phyloP scores from a whole-genome alignment of 2,797 vertebrate genomes.

The Hylomyscus alleni region DNA sequence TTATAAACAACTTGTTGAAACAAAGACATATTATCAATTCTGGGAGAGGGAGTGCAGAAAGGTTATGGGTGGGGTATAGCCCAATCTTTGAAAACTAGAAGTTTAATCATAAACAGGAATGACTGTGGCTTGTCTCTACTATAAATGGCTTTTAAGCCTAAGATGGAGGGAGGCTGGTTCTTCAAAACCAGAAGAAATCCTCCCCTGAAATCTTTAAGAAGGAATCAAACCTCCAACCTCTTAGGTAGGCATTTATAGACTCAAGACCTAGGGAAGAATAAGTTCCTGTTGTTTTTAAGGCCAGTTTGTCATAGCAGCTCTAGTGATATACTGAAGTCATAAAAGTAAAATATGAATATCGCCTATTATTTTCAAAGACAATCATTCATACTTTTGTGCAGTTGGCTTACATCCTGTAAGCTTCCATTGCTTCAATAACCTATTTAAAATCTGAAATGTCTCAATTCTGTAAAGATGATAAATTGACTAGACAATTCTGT shows the following conservation, averaged over 20 bases:
- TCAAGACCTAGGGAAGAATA: background rate
- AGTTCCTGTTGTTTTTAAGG: background rate
- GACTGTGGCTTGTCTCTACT: background rate
- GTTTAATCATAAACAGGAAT: background rate
- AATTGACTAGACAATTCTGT: background rate
- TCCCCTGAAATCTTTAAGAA: background rate
- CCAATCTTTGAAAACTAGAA: background rate
- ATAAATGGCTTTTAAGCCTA: background rate
- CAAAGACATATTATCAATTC: background rate
- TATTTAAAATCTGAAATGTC: conserved; percentile 50
- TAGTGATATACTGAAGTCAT: background rate
- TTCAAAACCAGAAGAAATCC: background rate
- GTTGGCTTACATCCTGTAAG: background rate
- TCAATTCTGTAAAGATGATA: background rate
- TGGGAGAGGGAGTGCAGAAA: background rate
- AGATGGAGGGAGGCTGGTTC: background rate
- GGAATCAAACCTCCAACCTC: background rate
- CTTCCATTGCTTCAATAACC: background rate
- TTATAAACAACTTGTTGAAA: background rate
- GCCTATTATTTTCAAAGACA: background rate
- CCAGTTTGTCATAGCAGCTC: background rate
- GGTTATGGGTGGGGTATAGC: background rate
- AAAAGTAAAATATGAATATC: background rate
- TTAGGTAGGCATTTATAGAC: background rate
- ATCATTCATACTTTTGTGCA: background rate